Percentiles rank a stretch among this genome's conserved stretches.
Evolutionary conservation across 2,113 vertebrate species (phyloP).

Genomic region (Phasianus colchicus): DNA sequence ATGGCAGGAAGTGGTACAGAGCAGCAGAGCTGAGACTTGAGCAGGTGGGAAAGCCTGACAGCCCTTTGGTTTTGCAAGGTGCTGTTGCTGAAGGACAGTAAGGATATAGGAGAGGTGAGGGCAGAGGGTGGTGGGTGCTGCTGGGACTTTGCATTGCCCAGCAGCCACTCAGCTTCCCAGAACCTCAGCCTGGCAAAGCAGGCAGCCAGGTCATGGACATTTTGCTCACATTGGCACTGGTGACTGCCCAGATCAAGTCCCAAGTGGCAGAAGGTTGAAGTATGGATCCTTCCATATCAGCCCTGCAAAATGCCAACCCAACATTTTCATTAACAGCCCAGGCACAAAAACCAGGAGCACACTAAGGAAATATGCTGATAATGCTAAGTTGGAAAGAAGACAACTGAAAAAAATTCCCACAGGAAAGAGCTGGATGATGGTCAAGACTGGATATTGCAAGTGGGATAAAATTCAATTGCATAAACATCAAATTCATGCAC

Average conservation of each 20-base stretch:
- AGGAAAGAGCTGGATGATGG: neutral
- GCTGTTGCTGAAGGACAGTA: neutral
- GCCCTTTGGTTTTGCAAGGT: neutral
- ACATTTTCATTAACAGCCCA: neutral
- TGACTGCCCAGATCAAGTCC: neutral
- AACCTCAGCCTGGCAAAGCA: fast-evolving
- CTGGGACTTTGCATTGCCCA: neutral
- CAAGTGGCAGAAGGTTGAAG: neutral
- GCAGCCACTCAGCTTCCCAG: neutral
- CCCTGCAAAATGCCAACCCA: neutral
- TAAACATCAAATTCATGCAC: conserved; percentile 39
- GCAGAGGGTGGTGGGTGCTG: neutral
- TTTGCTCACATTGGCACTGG: neutral
- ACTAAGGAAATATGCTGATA: neutral
- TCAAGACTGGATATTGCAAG: conserved; percentile 9
- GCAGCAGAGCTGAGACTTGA: neutral
- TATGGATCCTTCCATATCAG: neutral
- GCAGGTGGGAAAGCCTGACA: neutral
- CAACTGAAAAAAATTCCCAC: neutral
- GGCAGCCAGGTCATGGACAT: neutral
- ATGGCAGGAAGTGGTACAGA: neutral
- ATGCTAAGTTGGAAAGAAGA: neutral
- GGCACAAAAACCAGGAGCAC: neutral
- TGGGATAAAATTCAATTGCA: conserved; percentile 10
- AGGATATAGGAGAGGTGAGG: neutral